phyloP scores from a whole-genome alignment of 2,797 vertebrate species.

The Oryzias sinensis region DNA sequence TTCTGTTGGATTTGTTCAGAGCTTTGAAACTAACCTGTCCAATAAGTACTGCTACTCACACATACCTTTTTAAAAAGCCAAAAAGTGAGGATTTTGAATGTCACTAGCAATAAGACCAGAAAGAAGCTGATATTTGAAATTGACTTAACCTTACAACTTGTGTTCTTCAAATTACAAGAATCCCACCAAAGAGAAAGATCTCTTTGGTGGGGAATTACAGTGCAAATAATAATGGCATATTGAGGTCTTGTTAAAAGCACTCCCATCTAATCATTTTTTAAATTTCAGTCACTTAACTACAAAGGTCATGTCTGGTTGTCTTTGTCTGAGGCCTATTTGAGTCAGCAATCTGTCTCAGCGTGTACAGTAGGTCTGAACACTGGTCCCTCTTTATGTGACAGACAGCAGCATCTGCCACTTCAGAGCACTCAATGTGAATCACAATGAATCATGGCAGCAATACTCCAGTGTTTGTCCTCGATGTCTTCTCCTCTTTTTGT shows the following conservation, averaged over 20 bases:
- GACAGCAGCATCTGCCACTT: constrained; percentile 52
- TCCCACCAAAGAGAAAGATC: constrained; percentile 18
- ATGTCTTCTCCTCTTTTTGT: neutral
- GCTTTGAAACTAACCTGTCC: constrained; percentile 35
- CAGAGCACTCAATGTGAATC: constrained; percentile 29
- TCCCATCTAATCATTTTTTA: constrained; percentile 24
- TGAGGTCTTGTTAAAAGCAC: constrained; percentile 5
- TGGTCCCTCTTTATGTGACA: constrained; percentile 23
- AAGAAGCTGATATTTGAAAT: constrained; percentile 33
- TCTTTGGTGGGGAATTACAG: constrained; percentile 20
- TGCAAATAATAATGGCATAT: constrained; percentile 34
- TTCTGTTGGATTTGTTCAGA: constrained; percentile 41
- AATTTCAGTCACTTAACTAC: constrained; percentile 20
- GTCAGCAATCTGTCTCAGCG: constrained; percentile 36
- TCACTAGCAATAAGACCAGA: constrained; percentile 40
- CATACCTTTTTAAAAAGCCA: constrained; percentile 35
- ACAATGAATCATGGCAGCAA: constrained; percentile 29
- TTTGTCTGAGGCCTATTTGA: constrained; percentile 29
- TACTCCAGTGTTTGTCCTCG: constrained; percentile 23
- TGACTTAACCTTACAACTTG: constrained; percentile 27
- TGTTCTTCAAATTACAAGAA: constrained; percentile 28
- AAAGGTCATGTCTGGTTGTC: constrained; percentile 30
- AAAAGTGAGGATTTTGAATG: constrained; percentile 32
- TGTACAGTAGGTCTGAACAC: constrained; percentile 15
- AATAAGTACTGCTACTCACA: constrained; percentile 56